These are phyloP conservation scores for Apodemia hepburni DNA, from an alignment of 2,888 invertebrate species.

Conservation along the genomic window DNA sequence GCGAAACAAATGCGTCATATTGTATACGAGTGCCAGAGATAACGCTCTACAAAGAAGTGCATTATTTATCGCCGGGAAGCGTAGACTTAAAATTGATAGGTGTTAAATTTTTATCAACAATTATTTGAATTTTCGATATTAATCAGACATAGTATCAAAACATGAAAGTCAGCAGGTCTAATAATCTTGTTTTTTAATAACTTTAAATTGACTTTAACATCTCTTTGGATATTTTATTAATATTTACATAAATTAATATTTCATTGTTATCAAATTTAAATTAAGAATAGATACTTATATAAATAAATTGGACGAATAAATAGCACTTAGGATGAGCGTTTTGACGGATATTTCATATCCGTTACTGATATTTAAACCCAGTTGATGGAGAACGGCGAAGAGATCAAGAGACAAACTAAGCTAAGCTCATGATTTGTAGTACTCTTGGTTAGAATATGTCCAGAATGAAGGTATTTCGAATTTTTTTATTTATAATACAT, in stretches of 20 bases:
- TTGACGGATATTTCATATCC: too few relatives aligned
- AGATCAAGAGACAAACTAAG: too few relatives aligned
- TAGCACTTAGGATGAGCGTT: too few relatives aligned
- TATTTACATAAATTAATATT: conserved; percentile 10
- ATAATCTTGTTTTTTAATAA: background rate
- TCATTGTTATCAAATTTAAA: background rate
- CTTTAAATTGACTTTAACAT: conserved; percentile 8
- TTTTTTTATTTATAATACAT: background rate
- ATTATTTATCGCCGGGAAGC: background rate
- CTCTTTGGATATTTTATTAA: conserved; percentile 4
- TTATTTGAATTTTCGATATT: conserved; percentile 2
- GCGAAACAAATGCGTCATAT: too few relatives aligned
- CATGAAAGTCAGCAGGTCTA: background rate
- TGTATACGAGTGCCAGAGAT: too few relatives aligned
- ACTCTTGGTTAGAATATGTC: background rate
- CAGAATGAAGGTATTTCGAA: background rate
- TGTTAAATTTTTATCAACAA: background rate
- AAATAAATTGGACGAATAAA: too few relatives aligned
- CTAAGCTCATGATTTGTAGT: background rate
- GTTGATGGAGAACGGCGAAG: too few relatives aligned
- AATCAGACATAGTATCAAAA: conserved; percentile 10
- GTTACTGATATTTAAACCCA: too few relatives aligned
- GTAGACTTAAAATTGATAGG: background rate
- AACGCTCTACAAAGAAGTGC: background rate
- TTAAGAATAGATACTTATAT: background rate